Evolutionary conservation across 2,888 invertebrate species (phyloP).

Genomic region (Yponomeuta cagnagella): DNA sequence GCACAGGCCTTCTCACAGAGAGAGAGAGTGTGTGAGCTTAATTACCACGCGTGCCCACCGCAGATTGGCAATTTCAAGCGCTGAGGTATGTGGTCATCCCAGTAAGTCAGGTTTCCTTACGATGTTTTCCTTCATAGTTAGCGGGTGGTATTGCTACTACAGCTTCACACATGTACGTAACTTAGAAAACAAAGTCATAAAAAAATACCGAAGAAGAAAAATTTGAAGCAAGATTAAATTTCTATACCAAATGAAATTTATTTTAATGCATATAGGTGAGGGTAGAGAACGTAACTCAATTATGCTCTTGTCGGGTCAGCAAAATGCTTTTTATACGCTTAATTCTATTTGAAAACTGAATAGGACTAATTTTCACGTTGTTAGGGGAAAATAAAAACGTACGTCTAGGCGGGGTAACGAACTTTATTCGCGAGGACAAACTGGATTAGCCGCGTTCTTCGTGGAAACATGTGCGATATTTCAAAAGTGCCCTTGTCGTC

Average conservation of each 20-base stretch:
- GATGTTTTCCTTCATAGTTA: too few relatives aligned
- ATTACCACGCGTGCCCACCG: too few relatives aligned
- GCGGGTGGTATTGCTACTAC: too few relatives aligned
- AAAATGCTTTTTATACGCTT: not conserved
- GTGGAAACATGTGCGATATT: not conserved
- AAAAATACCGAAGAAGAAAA: not conserved
- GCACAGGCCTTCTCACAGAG: too few relatives aligned
- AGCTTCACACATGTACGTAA: too few relatives aligned
- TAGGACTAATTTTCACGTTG: slow-evolving; percentile 13
- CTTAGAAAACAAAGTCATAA: too few relatives aligned
- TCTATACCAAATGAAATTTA: not conserved
- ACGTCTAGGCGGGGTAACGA: not conserved
- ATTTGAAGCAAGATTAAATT: not conserved
- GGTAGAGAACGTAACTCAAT: slow-evolving; percentile 8
- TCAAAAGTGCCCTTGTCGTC: not conserved
- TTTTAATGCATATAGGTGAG: not conserved
- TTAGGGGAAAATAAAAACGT: not conserved
- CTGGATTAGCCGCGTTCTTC: slow-evolving; percentile 28
- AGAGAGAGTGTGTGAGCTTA: too few relatives aligned
- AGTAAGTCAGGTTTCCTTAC: too few relatives aligned
- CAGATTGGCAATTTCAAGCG: too few relatives aligned
- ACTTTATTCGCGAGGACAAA: slow-evolving; percentile 40
- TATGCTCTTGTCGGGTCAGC: not conserved
- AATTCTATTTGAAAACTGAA: slow-evolving; percentile 15
- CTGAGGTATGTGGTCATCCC: too few relatives aligned